phyloP scores from a whole-genome alignment of 2,797 vertebrate genomes.

The Leptodactylus fallax region DNA sequence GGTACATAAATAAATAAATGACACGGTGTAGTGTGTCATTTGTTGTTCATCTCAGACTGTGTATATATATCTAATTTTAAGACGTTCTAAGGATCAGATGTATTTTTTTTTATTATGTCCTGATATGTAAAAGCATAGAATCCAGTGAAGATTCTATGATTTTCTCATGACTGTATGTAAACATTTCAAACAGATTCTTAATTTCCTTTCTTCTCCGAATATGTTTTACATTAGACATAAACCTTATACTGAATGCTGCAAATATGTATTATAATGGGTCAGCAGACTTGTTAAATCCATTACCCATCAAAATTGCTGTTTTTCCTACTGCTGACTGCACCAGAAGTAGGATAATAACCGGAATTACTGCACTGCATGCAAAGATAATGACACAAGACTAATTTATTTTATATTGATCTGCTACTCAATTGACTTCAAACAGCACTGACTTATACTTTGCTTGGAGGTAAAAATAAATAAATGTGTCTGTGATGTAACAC shows the following conservation, averaged over 20 bases:
- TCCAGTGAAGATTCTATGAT: too few species aligned
- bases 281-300: conserved; percentile 39
- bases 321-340: conserved; percentile 52
- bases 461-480: conserved; percentile 53
- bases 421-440: conserved; percentile 47
- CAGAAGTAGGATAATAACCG: conserved; percentile 50
- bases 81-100: too few species aligned
- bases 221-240: background rate
- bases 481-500: background rate
- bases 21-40: too few species aligned
- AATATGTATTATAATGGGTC: background rate
- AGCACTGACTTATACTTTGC: conserved; percentile 61
- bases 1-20: too few species aligned
- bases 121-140: too few species aligned
- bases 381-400: conserved; percentile 61
- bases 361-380: conserved; percentile 54
- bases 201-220: background rate
- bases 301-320: conserved; percentile 31
- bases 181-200: too few species aligned
- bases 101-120: too few species aligned
- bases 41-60: too few species aligned
- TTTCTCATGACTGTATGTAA: too few species aligned
- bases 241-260: background rate
- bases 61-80: too few species aligned
- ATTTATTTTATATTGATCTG: conserved; percentile 63